Evolutionary conservation across 2,113 vertebrate genomes (phyloP), one percentile per base, ranked within the genome.

Genomic region (Phrynocephalus versicolor): DNA sequence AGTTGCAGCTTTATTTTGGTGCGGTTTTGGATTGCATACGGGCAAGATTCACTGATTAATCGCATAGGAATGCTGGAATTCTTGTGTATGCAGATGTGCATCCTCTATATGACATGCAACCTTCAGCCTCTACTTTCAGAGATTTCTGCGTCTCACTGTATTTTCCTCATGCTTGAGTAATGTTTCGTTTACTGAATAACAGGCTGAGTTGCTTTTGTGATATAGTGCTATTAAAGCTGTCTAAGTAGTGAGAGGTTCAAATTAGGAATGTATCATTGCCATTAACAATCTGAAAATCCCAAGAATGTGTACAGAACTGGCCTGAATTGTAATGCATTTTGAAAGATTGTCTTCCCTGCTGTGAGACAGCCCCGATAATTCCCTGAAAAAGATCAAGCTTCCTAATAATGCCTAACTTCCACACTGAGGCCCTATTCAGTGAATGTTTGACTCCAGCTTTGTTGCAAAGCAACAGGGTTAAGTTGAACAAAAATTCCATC

Each of bases 391-490:
- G 90, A 82, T 93, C 91, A 94, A 91, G 71, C 92, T 85, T 72
- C 91, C 85, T 94, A 94, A 93, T 94, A 86, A 92, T 91, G 91
- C 86, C 89, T 89, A 90, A n/a, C 88, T 87, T 93, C 83, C 91
- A 62, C 90, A 90, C 90, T 92, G 89, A 84, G 91, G 85, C 88
- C 73, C 95, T 92, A 94, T 96, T 97, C 95, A 96, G 41, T 0
- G 25, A 83, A 75, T 93, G 93, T 91, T 89, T 95, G 92, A 96
- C 89, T 88, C 92, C 87, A 91, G 76, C 96, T 97, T 97, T 97
- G 97, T 97, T 94, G 96, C 97, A 97, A 95, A 96, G 97, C 96
- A 98, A 97, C 97, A 91, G 94, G n/a, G 95, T 96, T 95, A 94
- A 90, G n/a, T 91, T 90, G 92, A 90, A 89, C 87, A 97, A 97